Conservation (phyloP, 2,888 invertebrate species). For the Hypercompe scribonia region DNA sequence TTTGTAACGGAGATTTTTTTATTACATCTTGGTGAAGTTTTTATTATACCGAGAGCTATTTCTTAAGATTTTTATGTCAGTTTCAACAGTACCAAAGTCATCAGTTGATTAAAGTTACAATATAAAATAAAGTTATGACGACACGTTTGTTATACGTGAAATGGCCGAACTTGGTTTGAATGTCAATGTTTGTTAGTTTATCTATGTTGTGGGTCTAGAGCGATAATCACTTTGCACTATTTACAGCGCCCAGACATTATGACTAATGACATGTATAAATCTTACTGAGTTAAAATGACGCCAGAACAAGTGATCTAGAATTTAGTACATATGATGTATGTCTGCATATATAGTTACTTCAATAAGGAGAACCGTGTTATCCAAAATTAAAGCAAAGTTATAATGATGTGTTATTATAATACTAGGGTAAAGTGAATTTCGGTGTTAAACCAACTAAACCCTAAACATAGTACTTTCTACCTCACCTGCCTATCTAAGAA, state of each 20-base stretch:
- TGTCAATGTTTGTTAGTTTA: conserved; percentile 22
- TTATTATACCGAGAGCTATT: conserved; percentile 75
- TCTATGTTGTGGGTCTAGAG: background rate
- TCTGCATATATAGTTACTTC: too few relatives aligned
- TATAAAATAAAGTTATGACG: conserved; percentile 57
- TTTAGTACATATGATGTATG: background rate
- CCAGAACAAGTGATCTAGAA: background rate
- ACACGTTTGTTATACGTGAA: conserved; percentile 41
- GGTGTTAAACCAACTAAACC: too few relatives aligned
- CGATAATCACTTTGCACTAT: background rate
- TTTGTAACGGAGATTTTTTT: conserved; percentile 74
- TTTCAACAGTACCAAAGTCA: conserved; percentile 70
- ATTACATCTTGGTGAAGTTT: conserved; percentile 76
- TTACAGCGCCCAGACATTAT: background rate
- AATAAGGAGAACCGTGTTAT: too few relatives aligned
- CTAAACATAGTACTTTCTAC: too few relatives aligned
- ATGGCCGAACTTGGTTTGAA: conserved; percentile 40
- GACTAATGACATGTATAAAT: too few relatives aligned
- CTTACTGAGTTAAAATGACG: background rate
- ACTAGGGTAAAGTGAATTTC: too few relatives aligned
- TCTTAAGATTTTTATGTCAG: conserved; percentile 75
- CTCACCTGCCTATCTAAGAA: too few relatives aligned
- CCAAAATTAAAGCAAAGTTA: too few relatives aligned
- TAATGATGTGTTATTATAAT: too few relatives aligned
- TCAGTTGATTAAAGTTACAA: conserved; percentile 67